These are phyloP conservation scores for Glaucomys volans DNA, from an alignment of 2,113 vertebrate genomes.

Conservation along the genomic window DNA sequence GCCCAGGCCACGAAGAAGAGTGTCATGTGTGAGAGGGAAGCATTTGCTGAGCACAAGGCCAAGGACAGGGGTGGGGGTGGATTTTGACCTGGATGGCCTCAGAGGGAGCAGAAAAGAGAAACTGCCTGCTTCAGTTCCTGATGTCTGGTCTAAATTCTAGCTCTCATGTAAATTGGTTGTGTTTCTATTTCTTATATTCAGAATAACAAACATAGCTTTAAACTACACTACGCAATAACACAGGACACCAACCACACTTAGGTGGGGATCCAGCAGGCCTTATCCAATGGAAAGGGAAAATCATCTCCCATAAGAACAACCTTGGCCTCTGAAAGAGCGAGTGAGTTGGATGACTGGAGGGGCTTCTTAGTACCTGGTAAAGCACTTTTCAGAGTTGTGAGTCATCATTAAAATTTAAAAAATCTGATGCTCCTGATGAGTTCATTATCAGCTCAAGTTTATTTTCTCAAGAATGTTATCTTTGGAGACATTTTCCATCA, in stretches of 20 bases:
- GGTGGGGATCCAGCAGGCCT: neutral
- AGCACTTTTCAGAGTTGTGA: neutral
- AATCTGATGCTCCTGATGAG: neutral
- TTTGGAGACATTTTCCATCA: conserved; percentile 31
- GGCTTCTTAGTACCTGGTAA: neutral
- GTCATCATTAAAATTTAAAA: neutral
- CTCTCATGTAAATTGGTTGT: no score
- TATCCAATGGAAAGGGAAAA: neutral
- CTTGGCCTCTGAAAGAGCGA: neutral
- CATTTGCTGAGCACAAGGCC: neutral
- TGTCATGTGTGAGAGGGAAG: neutral
- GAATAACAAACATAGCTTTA: neutral
- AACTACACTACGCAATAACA: neutral
- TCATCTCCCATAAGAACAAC: neutral
- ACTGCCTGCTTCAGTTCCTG: no score
- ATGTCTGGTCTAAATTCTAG: neutral
- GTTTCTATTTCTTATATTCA: neutral
- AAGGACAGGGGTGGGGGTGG: no score
- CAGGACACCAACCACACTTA: neutral
- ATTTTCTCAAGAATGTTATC: conserved; percentile 52
- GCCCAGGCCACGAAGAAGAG: neutral
- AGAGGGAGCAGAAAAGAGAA: neutral
- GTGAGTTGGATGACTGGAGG: neutral
- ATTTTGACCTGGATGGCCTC: neutral
- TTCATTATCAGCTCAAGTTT: neutral